phyloP scores from a whole-genome alignment of 2,113 vertebrate species.

The Propithecus coquereli region DNA sequence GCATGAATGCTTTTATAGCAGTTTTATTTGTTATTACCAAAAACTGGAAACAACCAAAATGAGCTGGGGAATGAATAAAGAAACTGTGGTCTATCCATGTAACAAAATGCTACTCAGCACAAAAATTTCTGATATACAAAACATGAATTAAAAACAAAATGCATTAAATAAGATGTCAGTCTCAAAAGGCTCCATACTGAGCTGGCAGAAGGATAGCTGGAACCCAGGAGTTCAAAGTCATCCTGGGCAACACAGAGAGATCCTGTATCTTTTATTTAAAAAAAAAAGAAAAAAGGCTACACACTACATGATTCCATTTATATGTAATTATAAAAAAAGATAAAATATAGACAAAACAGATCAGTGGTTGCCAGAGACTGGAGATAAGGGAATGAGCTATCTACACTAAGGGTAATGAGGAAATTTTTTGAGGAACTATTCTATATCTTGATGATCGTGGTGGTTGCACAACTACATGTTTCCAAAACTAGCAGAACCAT shows the following conservation, averaged over 20 bases:
- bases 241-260: neutral
- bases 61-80: neutral
- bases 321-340: neutral
- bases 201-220: neutral
- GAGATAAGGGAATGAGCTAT: neutral
- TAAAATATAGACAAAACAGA: neutral
- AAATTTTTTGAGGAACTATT: neutral
- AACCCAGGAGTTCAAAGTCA: neutral
- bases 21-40: neutral
- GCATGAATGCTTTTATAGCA: neutral
- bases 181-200: neutral
- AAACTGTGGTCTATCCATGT: neutral
- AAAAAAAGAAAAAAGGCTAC: neutral
- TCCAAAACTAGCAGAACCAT: neutral
- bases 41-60: conserved; percentile 7
- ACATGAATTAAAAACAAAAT: neutral
- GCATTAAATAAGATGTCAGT: neutral
- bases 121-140: conserved; percentile 36
- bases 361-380: neutral
- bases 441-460: neutral
- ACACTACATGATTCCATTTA: neutral
- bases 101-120: neutral
- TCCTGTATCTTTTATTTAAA: neutral
- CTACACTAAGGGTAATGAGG: neutral
- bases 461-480: neutral